Percentiles rank a stretch among this genome's conserved stretches.
These are phyloP conservation scores for Esox lucius DNA, from an alignment of 2,797 vertebrate genomes.

Conservation along the genomic window DNA sequence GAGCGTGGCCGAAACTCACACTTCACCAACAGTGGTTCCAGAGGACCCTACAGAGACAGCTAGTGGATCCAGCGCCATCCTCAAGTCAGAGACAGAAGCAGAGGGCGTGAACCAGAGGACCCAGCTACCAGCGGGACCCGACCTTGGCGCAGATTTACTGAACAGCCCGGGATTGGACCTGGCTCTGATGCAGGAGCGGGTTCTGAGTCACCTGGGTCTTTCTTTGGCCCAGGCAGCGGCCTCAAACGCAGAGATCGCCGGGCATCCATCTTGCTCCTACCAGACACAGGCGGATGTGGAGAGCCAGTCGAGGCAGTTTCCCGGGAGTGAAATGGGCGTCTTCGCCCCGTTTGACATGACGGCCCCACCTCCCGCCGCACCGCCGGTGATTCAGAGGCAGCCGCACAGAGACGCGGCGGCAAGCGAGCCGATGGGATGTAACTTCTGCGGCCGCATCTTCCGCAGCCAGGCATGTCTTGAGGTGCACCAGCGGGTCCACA, in stretches of 20 bases:
- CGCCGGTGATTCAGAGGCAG: slow-evolving; percentile 29
- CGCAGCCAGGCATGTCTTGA: slow-evolving; percentile 54
- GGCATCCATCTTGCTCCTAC: slow-evolving; percentile 55
- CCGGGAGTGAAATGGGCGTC: slow-evolving; percentile 59
- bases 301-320: slow-evolving; percentile 60
- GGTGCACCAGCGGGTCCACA: slow-evolving; percentile 66
- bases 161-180: slow-evolving; percentile 62
- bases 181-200: slow-evolving; percentile 69
- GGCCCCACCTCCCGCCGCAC: slow-evolving; percentile 29
- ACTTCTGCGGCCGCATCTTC: slow-evolving; percentile 60
- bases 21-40: slow-evolving; percentile 40
- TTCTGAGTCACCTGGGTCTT: slow-evolving; percentile 63
- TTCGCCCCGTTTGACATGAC: slow-evolving; percentile 66
- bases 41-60: slow-evolving; percentile 54
- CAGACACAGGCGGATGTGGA: slow-evolving; percentile 43
- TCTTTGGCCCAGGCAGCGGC: slow-evolving; percentile 61
- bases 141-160: slow-evolving; percentile 54
- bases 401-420: slow-evolving; percentile 28
- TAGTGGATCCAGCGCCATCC: slow-evolving; percentile 36
- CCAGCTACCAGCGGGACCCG: slow-evolving; percentile 37
- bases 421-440: slow-evolving; percentile 53
- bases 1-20: slow-evolving; percentile 11
- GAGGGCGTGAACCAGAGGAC: slow-evolving; percentile 31
- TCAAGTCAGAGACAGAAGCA: slow-evolving; percentile 55
- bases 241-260: slow-evolving; percentile 49